Conservation (phyloP, 2,888 invertebrate species). For the Drosophila setosimentum region DNA sequence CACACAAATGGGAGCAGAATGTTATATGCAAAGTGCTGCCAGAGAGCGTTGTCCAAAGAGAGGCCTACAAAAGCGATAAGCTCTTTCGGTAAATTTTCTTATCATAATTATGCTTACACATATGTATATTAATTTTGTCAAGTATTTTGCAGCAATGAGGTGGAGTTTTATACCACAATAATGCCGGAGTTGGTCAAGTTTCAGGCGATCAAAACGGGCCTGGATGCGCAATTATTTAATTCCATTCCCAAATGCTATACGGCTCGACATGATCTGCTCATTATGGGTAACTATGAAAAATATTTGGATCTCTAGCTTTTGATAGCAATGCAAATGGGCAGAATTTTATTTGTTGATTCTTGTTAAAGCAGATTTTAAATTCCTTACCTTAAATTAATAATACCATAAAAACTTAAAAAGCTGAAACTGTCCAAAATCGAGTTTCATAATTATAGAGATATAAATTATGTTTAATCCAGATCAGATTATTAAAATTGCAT, state of each 20-base stretch:
- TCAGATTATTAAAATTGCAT: background rate
- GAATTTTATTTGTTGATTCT: background rate
- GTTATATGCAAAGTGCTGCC: conserved; percentile 91
- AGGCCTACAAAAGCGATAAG: conserved; percentile 90
- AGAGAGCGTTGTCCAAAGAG: conserved; percentile 88
- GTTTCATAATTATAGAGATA: background rate
- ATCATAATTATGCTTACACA: background rate
- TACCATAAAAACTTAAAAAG: background rate
- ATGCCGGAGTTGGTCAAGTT: conserved; percentile 89
- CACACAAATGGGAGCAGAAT: conserved; percentile 88
- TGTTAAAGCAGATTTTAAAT: background rate
- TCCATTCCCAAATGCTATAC: conserved; percentile 88
- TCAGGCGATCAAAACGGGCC: conserved; percentile 84
- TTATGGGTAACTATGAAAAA: conserved; percentile 83
- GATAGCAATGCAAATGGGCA: background rate
- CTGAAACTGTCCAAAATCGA: background rate
- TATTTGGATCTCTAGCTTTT: too few species aligned
- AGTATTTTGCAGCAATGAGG: conserved; percentile 87
- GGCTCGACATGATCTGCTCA: conserved; percentile 87
- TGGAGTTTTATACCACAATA: conserved; percentile 90
- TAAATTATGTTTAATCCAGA: background rate
- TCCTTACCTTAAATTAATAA: background rate
- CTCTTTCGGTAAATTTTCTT: conserved; percentile 86
- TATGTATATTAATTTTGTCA: background rate
- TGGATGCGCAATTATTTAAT: conserved; percentile 84